These are phyloP conservation scores for Tillus elongatus DNA, from an alignment of 2,888 invertebrate genomes.

Conservation along the genomic window DNA sequence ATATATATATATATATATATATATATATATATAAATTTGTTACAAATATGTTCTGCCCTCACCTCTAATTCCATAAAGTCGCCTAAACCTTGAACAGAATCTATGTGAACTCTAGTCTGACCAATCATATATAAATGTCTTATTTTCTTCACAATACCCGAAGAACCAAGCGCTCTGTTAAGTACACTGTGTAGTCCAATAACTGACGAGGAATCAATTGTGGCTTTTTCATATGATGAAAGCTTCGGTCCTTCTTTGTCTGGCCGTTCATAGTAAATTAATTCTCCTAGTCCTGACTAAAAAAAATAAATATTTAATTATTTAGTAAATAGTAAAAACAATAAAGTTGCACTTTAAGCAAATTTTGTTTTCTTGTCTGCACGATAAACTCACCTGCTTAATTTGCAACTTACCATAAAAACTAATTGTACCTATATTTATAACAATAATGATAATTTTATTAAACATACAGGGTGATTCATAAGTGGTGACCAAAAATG, in stretches of 20 bases:
- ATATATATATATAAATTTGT: no score
- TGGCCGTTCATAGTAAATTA: slow-evolving; percentile 74
- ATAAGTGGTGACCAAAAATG: no score
- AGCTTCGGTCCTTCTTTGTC: slow-evolving; percentile 75
- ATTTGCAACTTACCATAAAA: no score
- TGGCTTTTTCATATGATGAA: slow-evolving; percentile 57
- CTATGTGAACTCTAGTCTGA: slow-evolving; percentile 82
- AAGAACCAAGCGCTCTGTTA: slow-evolving; percentile 55
- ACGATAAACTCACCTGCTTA: no score
- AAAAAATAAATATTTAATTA: slow-evolving; percentile 8
- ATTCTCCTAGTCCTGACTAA: slow-evolving; percentile 50
- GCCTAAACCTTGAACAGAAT: slow-evolving; percentile 71
- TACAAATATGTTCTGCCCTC: slow-evolving; percentile 11
- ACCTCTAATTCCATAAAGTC: slow-evolving; percentile 82
- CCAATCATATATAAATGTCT: slow-evolving; percentile 68
- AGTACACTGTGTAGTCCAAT: slow-evolving; percentile 46
- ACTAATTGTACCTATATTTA: no score
- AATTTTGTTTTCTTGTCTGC: no score
- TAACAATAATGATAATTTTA: no score
- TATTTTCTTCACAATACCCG: slow-evolving; percentile 66
- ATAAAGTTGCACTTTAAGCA: no score
- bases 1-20: no score
- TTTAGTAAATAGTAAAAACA: not conserved
- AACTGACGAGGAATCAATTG: slow-evolving; percentile 46
- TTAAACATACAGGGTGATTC: no score